Evolutionary conservation across 2,113 vertebrate genomes (phyloP).

Genomic region (Heptranchias perlo): DNA sequence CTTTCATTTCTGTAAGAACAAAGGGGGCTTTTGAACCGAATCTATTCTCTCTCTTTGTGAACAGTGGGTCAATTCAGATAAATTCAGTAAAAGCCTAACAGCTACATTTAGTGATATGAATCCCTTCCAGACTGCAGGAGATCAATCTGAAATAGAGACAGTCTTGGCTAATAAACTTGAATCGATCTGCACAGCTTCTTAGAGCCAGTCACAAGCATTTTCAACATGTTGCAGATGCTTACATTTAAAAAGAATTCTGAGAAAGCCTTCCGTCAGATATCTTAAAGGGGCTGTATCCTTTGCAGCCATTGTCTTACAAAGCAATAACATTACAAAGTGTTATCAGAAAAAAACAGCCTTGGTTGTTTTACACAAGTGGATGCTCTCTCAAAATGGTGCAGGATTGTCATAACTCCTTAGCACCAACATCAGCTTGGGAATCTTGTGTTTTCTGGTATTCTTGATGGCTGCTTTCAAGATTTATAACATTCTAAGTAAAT

Average conservation of each 20-base stretch:
- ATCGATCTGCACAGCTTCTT: conserved; percentile 25
- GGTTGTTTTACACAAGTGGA: neutral
- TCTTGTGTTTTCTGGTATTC: neutral
- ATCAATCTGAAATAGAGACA: conserved; percentile 38
- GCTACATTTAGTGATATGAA: conserved; percentile 38
- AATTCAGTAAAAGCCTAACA: conserved; percentile 34
- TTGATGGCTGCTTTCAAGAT: neutral
- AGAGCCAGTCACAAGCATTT: neutral
- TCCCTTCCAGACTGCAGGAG: conserved; percentile 34
- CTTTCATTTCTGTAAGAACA: conserved; percentile 37
- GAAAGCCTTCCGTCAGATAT: neutral
- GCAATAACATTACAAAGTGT: neutral
- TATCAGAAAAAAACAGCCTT: neutral
- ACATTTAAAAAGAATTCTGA: neutral
- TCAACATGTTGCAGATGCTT: neutral
- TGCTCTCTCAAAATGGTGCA: neutral
- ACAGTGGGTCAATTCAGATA: conserved; percentile 38
- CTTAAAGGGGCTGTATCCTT: neutral
- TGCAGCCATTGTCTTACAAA: neutral
- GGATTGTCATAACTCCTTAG: neutral
- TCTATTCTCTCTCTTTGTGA: conserved; percentile 29
- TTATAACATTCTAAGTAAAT: neutral
- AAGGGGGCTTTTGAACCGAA: conserved; percentile 29
- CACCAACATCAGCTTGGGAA: neutral
- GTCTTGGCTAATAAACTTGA: conserved; percentile 12